Evolutionary conservation across 2,888 invertebrate genomes (phyloP).

Genomic region (Aspidiotus destructor): DNA sequence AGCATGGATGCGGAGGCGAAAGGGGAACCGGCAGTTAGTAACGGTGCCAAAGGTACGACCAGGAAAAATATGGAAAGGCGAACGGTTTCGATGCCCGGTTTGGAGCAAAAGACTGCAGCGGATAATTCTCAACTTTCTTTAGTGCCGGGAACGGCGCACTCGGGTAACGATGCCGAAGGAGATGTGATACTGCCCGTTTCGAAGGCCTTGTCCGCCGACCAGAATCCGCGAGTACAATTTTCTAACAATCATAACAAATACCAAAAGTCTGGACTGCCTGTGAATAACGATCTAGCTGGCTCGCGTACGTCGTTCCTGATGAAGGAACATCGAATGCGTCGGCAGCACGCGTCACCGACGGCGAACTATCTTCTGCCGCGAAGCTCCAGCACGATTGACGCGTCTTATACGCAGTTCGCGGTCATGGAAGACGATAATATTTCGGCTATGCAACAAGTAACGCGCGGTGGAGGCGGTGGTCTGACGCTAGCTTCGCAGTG

Average conservation of each 20-base stretch:
- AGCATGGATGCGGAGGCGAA: constrained; percentile 5
- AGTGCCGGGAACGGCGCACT: background rate
- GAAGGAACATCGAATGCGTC: constrained; percentile 24
- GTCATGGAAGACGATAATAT: constrained; percentile 89
- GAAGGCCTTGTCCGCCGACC: background rate
- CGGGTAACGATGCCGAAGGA: constrained; percentile 6
- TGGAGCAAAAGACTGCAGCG: constrained; percentile 37
- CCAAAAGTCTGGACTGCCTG: background rate
- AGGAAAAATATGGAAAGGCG: constrained; percentile 40
- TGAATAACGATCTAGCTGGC: constrained; percentile 1
- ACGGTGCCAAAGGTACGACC: constrained; percentile 4
- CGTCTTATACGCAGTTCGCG: constrained; percentile 80
- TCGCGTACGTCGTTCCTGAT: constrained; percentile 6
- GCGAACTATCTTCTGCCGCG: constrained; percentile 16
- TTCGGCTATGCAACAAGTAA: constrained; percentile 78
- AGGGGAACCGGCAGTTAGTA: constrained; percentile 10
- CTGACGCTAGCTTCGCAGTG: constrained; percentile 85
- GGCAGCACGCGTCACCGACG: constrained; percentile 5
- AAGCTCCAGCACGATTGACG: constrained; percentile 49
- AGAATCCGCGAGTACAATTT: constrained; percentile 7
- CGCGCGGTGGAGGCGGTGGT: constrained; percentile 66
- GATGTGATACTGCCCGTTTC: constrained; percentile 1
- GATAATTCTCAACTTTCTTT: constrained; percentile 5
- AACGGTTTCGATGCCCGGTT: constrained; percentile 45
- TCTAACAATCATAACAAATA: constrained; percentile 2